These are phyloP conservation scores for Sycophila sp. DNA, from an alignment of 1,140 invertebrate genomes.

Conservation along the genomic window DNA sequence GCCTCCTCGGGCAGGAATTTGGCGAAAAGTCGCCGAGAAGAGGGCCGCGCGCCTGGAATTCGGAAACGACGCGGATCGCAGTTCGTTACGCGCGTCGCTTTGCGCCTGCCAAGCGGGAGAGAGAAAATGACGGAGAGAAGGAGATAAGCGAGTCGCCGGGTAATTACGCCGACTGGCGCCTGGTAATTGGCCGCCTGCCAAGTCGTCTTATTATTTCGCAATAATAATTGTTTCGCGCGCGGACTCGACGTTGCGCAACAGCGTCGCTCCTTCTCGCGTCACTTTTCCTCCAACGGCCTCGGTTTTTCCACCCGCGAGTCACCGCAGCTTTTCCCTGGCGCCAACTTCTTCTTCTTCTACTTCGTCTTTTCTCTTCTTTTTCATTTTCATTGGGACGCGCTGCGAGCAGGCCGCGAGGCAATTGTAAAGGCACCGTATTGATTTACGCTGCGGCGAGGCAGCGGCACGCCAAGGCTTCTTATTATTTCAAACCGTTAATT, in stretches of 20 bases:
- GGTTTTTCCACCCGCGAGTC: background rate
- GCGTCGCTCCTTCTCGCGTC: background rate
- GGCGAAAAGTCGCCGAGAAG: background rate
- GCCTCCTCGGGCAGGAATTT: background rate
- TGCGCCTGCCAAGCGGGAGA: background rate
- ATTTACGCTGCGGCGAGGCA: too few species aligned
- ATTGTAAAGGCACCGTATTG: too few species aligned
- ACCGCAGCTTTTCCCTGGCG: too few species aligned
- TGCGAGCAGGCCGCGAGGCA: too few species aligned
- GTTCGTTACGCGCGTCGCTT: background rate
- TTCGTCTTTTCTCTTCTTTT: too few species aligned
- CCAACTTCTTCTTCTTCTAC: too few species aligned
- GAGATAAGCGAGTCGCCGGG: background rate
- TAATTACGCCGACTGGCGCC: constrained; percentile 22
- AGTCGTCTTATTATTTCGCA: constrained; percentile 28
- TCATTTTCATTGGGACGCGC: too few species aligned
- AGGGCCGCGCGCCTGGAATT: background rate
- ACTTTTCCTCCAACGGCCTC: constrained; percentile 4
- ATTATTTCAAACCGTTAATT: too few species aligned
- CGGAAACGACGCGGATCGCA: background rate
- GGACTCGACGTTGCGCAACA: background rate
- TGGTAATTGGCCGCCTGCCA: constrained; percentile 24
- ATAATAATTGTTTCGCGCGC: constrained; percentile 17
- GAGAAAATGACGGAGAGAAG: constrained; percentile 1
- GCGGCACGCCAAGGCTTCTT: too few species aligned